Evolutionary conservation across 2,888 invertebrate genomes (phyloP).

Genomic region (Ennomos quercinarius): DNA sequence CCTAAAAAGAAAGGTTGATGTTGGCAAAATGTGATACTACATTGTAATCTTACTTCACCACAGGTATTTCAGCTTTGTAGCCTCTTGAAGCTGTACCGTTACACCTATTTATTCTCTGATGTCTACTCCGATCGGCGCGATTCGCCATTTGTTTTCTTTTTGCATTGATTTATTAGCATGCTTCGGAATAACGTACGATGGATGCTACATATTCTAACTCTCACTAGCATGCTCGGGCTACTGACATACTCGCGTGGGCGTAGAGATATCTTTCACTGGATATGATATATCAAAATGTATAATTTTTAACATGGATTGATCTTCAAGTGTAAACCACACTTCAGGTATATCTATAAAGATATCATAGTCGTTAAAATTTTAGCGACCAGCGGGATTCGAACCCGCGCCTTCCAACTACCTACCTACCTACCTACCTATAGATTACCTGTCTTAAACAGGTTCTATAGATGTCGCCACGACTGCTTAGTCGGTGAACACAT

Average conservation of each 20-base stretch:
- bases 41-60: conserved; percentile 3
- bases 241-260: conserved; percentile 60
- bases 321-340: too few relatives aligned
- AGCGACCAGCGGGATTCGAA: too few relatives aligned
- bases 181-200: conserved; percentile 43
- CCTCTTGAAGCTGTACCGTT: conserved; percentile 8
- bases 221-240: conserved; percentile 68
- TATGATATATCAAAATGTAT: background rate
- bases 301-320: background rate
- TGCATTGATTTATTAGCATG: conserved; percentile 35
- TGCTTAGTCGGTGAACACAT: too few relatives aligned
- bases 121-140: conserved; percentile 1
- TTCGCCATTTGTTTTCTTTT: conserved; percentile 36
- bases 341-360: too few relatives aligned
- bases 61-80: conserved; percentile 4
- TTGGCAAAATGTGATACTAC: background rate
- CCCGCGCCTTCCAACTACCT: too few relatives aligned
- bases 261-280: conserved; percentile 26
- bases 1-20: too few relatives aligned
- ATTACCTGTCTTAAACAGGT: too few relatives aligned
- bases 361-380: too few relatives aligned
- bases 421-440: too few relatives aligned
- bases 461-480: too few relatives aligned
- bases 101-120: background rate
- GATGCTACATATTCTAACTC: conserved; percentile 72